Evolutionary conservation across 2,797 vertebrate genomes (phyloP), one percentile per base, ranked within the genome.

Genomic region (Smutsia temminckii): DNA sequence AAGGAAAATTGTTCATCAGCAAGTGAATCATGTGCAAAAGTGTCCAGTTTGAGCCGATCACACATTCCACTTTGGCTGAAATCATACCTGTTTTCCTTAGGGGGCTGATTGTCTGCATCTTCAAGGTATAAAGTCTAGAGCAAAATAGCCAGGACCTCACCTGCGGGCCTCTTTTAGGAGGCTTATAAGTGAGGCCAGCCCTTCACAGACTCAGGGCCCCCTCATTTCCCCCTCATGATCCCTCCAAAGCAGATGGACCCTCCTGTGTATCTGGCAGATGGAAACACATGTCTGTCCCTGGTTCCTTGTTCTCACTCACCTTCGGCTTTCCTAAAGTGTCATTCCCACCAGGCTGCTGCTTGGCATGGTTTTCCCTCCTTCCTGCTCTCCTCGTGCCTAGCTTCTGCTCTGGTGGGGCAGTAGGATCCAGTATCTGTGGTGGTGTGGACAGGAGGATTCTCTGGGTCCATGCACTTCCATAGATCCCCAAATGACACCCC

Each of bases 401-500:
- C 37, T 51, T 94, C 21, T 93, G 6, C 75, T 91, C 8, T 40
- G 69, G 7, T 57, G 74, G 29, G 46, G 46, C 46, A 46, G 46
- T 46, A 2, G 46, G 46, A 46, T 11, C 46, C 10, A 11, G 10
- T 46, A 46, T 46, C 46, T 46, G 46, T 12, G 16, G 18, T 32
- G 34, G 10, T 57, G 23, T n/a, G 3, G 5, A 4, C n/a, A 29
- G 0, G 59, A 49, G 72, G 11, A 21, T 11, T 78, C 85, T 68
- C 87, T 21, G 85, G 90, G 55, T 61, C 95, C 85, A 2, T 34
- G 34, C 77, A 20, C 14, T 25, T 69, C 42, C 64, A 40, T 10
- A 78, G 89, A 85, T 93, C 96, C 85, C 87, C 96, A 97, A 79
- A 80, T 40, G 74, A 61, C 53, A 46, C 63, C 85, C 85, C 59